Evolutionary conservation across 2,113 vertebrate species (phyloP).

Genomic region (Cranoglanis bouderius): DNA sequence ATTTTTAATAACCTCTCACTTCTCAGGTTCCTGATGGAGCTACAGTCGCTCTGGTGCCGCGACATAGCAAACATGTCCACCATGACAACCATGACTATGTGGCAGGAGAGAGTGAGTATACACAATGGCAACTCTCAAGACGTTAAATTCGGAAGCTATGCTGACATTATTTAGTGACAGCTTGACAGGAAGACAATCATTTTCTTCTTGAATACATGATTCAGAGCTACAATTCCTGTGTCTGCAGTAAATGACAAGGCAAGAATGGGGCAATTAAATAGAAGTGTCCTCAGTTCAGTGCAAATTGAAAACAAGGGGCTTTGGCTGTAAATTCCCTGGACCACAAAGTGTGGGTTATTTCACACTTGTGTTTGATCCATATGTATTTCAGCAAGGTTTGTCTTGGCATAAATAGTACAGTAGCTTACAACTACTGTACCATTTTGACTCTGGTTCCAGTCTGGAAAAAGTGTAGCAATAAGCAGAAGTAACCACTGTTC

Average conservation of each 20-base stretch:
- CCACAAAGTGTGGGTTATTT: conserved; percentile 12
- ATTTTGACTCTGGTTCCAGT: not conserved
- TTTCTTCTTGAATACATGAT: not conserved
- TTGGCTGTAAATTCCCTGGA: not conserved
- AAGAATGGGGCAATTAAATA: not conserved
- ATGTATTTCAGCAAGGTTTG: not conserved
- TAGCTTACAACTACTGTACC: not conserved
- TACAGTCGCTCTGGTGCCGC: conserved; percentile 91
- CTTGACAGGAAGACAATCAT: not conserved
- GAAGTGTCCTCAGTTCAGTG: not conserved
- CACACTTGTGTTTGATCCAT: not conserved
- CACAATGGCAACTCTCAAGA: not conserved
- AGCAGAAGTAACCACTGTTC: conserved; percentile 9
- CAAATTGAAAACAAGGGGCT: not conserved
- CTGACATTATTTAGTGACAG: not conserved
- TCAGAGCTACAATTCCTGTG: not conserved
- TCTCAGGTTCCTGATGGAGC: conserved; percentile 93
- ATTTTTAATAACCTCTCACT: not conserved
- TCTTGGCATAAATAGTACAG: not conserved
- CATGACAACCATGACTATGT: conserved; percentile 95
- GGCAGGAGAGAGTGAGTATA: conserved; percentile 92
- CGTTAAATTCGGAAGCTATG: not conserved
- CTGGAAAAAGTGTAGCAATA: not conserved
- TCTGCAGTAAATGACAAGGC: not conserved
- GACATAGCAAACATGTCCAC: conserved; percentile 90